Evolutionary conservation across 2,888 invertebrate genomes (phyloP).

Genomic region (Coremacera marginata): DNA sequence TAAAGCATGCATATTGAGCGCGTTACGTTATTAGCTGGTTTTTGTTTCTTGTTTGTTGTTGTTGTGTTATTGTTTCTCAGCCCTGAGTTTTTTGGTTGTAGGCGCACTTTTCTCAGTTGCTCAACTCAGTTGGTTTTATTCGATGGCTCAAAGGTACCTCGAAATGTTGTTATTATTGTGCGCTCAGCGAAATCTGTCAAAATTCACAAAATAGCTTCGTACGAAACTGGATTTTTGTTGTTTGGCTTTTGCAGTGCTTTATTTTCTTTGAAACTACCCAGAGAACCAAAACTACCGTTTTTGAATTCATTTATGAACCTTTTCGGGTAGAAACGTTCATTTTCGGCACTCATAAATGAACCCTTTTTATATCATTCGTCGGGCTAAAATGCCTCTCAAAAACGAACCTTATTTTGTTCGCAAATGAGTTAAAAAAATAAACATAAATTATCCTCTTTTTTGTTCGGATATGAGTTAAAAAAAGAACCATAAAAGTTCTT

Average conservation of each 20-base stretch:
- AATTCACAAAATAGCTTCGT: not conserved
- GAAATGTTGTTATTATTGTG: not conserved
- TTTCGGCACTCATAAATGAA: too few relatives aligned
- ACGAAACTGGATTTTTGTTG: not conserved
- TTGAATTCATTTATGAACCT: too few relatives aligned
- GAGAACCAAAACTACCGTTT: too few relatives aligned
- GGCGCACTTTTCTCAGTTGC: not conserved
- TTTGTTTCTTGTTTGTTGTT: not conserved
- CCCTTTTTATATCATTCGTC: too few relatives aligned
- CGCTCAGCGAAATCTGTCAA: not conserved
- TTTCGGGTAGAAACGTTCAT: too few relatives aligned
- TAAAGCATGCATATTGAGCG: not conserved
- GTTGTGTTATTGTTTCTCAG: not conserved
- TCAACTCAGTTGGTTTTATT: not conserved
- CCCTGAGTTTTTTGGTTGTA: constrained; percentile 15
- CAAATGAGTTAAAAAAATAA: too few relatives aligned
- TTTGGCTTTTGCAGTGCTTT: not conserved
- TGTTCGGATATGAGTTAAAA: too few relatives aligned
- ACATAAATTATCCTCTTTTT: too few relatives aligned
- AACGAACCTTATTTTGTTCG: too few relatives aligned
- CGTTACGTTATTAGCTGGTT: not conserved
- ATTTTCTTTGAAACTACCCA: too few relatives aligned
- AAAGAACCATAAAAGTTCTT: too few relatives aligned
- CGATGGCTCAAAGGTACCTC: not conserved
- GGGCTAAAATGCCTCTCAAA: too few relatives aligned